Percentiles rank a stretch among this genome's conserved stretches.
phyloP scores from a whole-genome alignment of 2,113 vertebrate species.

The Tricholaema leucomelas region DNA sequence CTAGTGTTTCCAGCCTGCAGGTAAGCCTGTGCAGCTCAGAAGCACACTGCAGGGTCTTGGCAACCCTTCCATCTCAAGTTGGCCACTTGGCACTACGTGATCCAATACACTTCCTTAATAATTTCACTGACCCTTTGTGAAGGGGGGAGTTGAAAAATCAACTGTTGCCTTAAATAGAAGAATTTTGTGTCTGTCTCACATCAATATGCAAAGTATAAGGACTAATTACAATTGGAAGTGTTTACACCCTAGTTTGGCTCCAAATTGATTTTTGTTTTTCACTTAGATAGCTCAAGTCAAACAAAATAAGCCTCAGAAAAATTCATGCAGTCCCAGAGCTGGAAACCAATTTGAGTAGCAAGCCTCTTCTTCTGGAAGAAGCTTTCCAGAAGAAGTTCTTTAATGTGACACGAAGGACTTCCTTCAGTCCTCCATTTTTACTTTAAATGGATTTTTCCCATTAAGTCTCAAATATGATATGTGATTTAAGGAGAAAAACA shows the following conservation, averaged over 20 bases:
- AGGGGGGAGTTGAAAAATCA: accelerated
- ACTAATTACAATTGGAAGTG: not conserved
- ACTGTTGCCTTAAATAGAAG: not conserved
- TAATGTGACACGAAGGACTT: not conserved
- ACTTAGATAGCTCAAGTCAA: not conserved
- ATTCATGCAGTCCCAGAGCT: not conserved
- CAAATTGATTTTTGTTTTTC: not conserved
- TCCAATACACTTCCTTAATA: accelerated
- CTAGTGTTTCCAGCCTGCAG: not conserved
- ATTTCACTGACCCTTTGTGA: not conserved
- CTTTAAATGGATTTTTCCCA: not conserved
- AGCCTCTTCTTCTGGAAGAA: not conserved
- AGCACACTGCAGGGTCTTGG: not conserved
- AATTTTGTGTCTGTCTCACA: not conserved
- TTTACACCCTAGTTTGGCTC: not conserved
- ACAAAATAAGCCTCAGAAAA: not conserved
- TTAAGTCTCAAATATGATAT: not conserved
- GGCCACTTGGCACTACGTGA: not conserved
- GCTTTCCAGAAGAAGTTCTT: not conserved
- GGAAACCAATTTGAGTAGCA: not conserved
- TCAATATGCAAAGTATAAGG: not conserved
- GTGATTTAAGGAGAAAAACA: not conserved
- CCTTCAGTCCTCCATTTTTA: not conserved
- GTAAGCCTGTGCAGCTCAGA: not conserved
- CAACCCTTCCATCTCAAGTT: not conserved